Base-by-base conservation (phyloP, 2,797 vertebrate genomes). In the Rhadinocentrus ornatus region DNA sequence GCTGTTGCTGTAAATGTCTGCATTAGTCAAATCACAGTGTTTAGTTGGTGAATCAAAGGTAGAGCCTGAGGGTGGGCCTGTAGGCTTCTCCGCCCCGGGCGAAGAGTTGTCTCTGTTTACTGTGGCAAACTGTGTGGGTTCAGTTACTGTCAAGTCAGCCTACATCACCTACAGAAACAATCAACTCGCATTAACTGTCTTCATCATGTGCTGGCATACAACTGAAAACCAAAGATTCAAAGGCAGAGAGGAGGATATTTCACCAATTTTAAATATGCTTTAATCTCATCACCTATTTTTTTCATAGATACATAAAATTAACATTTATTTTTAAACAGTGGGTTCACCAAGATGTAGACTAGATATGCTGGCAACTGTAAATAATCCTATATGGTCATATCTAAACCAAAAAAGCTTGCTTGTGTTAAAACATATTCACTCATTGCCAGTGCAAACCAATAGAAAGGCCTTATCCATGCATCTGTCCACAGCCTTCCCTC, bases 21-120 rank as follows among this genome's bases (percentile, higher is more conserved):
- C 68, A 80, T 84, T 78, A 81, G 82, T 82, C 69, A 81, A 86
- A 88, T 85, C 82, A 83, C 54, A 78, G 76, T 34, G 76, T 58
- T 82, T 76, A 62, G 71, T 82, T 70, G 66, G 83, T 46, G 66
- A 75, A 80, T 88, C 75, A 88, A 75, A 81, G 56, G 34, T 72
- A 62, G 66, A 67, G 82, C 88, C 87, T 8, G 65, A 44, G 77
- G 88, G 78, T 57, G 44, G 82, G 82, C 85, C 87, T 70, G 67
- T 65, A 61, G 88, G 70, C 73, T 74, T 37, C 66, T 74, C 52
- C 57, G 35, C 73, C 77, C 62, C 2, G 18, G 68, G 80, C 65
- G 4, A 3, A 22, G 48, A 57, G 56, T 53, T 71, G 54, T 39
- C 46, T 66, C 26, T 78, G 79, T 81, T 87, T 82, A 78, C 50